Conservation (phyloP, 1,140 invertebrate species). For the Spodoptera frugiperda region DNA sequence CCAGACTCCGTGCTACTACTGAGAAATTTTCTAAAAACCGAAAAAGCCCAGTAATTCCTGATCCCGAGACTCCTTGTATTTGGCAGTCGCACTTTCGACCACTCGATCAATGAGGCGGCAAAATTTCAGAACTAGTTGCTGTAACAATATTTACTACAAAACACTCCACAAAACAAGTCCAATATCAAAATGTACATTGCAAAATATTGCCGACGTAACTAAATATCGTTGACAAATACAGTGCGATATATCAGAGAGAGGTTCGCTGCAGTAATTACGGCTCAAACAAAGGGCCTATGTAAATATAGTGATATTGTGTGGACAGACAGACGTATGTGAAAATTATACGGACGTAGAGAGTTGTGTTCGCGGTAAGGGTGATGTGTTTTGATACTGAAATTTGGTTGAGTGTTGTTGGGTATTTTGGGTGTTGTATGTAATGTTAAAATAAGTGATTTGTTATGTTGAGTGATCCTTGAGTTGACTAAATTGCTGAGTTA, state of each 20-base stretch:
- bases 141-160: no score
- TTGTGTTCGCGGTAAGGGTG: slow-evolving; percentile 47
- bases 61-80: no score
- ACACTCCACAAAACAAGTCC: no score
- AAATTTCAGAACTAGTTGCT: no score
- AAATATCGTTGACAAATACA: slow-evolving; percentile 74
- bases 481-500: no score
- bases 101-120: no score
- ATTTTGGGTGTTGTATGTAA: background rate
- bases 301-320: slow-evolving; percentile 79
- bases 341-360: slow-evolving; percentile 75
- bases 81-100: no score
- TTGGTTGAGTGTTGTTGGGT: background rate
- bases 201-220: slow-evolving; percentile 48
- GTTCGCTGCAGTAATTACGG: slow-evolving; percentile 73
- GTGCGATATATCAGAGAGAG: slow-evolving; percentile 64
- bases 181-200: no score
- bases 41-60: no score
- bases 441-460: background rate
- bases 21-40: no score
- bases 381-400: slow-evolving; percentile 48
- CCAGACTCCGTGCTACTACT: no score
- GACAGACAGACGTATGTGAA: slow-evolving; percentile 82
- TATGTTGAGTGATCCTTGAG: background rate
- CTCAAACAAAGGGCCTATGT: slow-evolving; percentile 82